Percentiles rank a stretch among this genome's conserved stretches.
Conservation (phyloP, 2,888 invertebrate species). For the Andrena dorsata region DNA sequence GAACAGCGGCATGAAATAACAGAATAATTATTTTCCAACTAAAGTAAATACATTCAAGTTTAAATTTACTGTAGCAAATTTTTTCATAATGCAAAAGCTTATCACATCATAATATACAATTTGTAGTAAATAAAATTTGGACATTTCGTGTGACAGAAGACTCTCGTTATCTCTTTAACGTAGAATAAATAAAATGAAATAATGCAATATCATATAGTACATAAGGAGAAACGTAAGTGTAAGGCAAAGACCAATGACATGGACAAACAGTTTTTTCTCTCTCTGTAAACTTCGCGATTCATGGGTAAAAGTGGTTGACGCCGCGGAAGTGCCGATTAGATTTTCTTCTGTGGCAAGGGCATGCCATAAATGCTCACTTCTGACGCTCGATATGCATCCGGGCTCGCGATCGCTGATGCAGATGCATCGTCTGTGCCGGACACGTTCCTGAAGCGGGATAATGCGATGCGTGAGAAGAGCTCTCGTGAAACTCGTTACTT, state of each 20-base stretch:
- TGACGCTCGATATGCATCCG: slow-evolving; percentile 36
- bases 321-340: slow-evolving; percentile 28
- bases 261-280: not conserved
- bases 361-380: slow-evolving; percentile 19
- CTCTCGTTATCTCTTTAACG: too few relatives aligned
- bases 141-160: too few relatives aligned
- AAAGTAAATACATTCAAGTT: too few relatives aligned
- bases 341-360: slow-evolving; percentile 38
- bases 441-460: slow-evolving; percentile 39
- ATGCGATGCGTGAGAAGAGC: slow-evolving; percentile 37
- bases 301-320: slow-evolving; percentile 24
- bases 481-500: slow-evolving; percentile 47
- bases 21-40: too few relatives aligned
- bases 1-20: not conserved
- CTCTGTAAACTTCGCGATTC: slow-evolving; percentile 4
- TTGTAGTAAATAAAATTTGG: too few relatives aligned
- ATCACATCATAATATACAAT: too few relatives aligned
- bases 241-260: not conserved
- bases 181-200: not conserved
- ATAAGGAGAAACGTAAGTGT: not conserved
- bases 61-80: too few relatives aligned
- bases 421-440: slow-evolving; percentile 36
- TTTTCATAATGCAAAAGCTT: too few relatives aligned
- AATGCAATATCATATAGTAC: not conserved
- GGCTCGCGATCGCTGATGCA: slow-evolving; percentile 42